Base-by-base conservation (phyloP, 2,113 vertebrate species). In the Chionis minor region DNA sequence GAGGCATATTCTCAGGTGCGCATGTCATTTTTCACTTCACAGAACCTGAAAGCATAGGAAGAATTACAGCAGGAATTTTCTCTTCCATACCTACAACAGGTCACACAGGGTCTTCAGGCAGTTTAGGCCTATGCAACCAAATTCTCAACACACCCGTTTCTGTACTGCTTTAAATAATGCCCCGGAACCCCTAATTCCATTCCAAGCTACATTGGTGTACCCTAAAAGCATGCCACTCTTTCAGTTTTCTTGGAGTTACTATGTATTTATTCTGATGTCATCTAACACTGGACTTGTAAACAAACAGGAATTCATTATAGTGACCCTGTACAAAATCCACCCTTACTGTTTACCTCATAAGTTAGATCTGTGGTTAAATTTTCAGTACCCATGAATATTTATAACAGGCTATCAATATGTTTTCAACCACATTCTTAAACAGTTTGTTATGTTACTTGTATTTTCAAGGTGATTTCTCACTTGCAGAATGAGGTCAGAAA, bases 401-500 rank as follows among this genome's bases (percentile, higher is more conserved):
- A 89, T 81, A 79, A 62, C n/a, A 84, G 32, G 15, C 12, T 87
- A 91, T 63, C 86, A 67, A 27, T 5, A 21, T 52, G 33, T 84
- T 96, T 88, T 92, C 69, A 86, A 40, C 26, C 65, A 81, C 8
- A 71, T 79, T 66, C 63, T 84, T 79, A 52, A 79, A 56, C 18
- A 70, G 24, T 61, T 86, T 88, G 16, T 45, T 89, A 59, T 33
- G 38, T 26, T 83, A 63, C 42, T 45, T 84, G 61, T 78, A 65
- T 81, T 97, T 94, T 91, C 83, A 95, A 94, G 69, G 91, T 86
- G 88, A 92, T 89, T 87, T 91, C 63, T 88, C 55, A 63, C 72
- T 86, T 91, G 61, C 22, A 71, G 61, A 91, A 81, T 8, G 33
- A 85, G 58, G 45, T 88, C 79, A 93, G 74, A 82, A 90, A 86